Base-by-base conservation (phyloP, 2,888 invertebrate species). In the Eupithecia centaureata region DNA sequence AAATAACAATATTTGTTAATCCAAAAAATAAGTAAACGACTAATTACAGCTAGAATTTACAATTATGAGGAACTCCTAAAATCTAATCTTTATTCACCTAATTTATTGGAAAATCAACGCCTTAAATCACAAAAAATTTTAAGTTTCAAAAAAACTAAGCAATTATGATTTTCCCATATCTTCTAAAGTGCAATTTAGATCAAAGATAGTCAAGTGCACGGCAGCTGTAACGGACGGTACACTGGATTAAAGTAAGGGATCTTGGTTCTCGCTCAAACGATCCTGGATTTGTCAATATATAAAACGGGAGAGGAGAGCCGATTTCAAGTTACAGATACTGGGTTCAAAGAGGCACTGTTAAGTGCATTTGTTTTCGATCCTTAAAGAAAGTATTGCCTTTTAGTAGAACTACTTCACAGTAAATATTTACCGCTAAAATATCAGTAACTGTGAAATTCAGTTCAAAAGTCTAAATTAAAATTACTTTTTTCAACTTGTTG, bases 281-380 rank as follows among this genome's bases (percentile, higher is more conserved):
- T 68, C 56, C 63, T 56, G 63, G 62, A 71, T 64, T 68, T 70
- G 68, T 70, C 66, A 72, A 72, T 70, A 72, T 68, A 73, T 70
- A 56, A 60, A 61, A 42, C 42, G 56, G 12, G 42, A 57, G 56
- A 60, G 42, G 59, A 65, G 38, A 58, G n/a, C n/a, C 30, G 56
- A 15, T 18, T 38, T 52, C 33, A 60, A 63, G 69, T 67, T 42
- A 65, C 51, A 61, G 47, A 63, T 63, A 64, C 65, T 52, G n/a
- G 5, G 59, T 56, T 61, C 5, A 18, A 59, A 28, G 28, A 33
- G 28, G 28, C 60, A 63, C 56, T 32, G 32, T 30, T 62, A 25
- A 62, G 28, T 30, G 51, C 51, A 35, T 12, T 7, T 25, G 18
- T 18, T 33, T 27, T 33, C 33, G 60, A 65, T 42, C 18, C 42